A percentile compares a stretch with the other conserved stretches of the same genome.
Evolutionary conservation across 2,113 vertebrate genomes (phyloP).

Genomic region (Crotophaga sulcirostris): DNA sequence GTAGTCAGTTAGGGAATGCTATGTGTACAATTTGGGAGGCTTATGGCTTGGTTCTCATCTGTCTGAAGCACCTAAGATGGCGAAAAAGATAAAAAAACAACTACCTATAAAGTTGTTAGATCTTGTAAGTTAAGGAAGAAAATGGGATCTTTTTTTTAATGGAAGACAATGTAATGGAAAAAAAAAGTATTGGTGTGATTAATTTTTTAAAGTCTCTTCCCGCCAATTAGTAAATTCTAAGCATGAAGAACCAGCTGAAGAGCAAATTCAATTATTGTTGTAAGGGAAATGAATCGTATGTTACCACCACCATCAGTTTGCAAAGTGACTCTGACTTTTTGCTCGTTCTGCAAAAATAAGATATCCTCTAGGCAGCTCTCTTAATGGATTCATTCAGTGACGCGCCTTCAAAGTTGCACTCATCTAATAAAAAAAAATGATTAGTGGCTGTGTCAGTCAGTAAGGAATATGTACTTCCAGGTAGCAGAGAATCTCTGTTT

Average conservation of each 20-base stretch:
- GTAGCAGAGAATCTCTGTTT: not conserved
- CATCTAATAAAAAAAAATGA: not conserved
- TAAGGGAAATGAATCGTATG: not conserved
- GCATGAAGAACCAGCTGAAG: not conserved
- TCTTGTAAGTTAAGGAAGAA: not conserved
- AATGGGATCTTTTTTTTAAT: rapidly evolving
- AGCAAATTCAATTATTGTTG: not conserved
- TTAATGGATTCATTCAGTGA: not conserved
- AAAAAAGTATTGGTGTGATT: not conserved
- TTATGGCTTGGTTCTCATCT: not conserved
- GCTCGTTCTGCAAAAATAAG: conserved; percentile 38
- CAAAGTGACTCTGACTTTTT: conserved; percentile 8
- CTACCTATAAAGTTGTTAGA: not conserved
- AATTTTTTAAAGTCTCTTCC: not conserved
- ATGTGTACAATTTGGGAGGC: not conserved
- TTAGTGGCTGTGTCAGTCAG: not conserved
- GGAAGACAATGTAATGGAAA: not conserved
- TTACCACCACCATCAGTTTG: not conserved
- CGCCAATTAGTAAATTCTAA: not conserved
- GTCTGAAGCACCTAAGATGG: not conserved
- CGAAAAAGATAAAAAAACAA: not conserved
- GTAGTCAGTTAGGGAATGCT: not conserved
- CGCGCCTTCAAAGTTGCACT: conserved; percentile 5
- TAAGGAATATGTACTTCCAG: not conserved
- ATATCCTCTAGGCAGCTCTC: conserved; percentile 1